These are phyloP conservation scores for Etia nguti DNA, from an alignment of 2,113 vertebrate species.

Conservation along the genomic window DNA sequence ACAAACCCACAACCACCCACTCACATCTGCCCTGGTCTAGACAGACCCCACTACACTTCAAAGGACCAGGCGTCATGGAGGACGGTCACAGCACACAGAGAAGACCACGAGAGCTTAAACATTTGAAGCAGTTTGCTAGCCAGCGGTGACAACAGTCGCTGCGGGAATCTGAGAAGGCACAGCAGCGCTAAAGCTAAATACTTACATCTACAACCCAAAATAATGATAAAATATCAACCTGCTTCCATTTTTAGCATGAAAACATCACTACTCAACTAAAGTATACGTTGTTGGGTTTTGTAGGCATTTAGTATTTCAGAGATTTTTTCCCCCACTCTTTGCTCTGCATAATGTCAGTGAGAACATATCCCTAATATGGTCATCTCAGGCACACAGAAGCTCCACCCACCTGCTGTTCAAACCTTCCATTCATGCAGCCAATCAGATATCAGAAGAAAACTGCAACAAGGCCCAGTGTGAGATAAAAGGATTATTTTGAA, in stretches of 20 bases:
- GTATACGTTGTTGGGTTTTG: background rate
- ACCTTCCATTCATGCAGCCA: background rate
- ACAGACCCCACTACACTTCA: slow-evolving; percentile 4
- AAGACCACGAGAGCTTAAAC: background rate
- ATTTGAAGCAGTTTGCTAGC: background rate
- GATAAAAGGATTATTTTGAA: background rate
- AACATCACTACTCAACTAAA: background rate
- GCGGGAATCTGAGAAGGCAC: background rate
- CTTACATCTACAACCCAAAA: background rate
- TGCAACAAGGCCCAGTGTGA: background rate
- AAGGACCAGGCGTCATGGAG: slow-evolving; percentile 30
- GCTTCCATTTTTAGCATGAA: background rate
- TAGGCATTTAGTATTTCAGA: background rate
- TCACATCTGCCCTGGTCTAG: slow-evolving; percentile 31
- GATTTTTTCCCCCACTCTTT: background rate
- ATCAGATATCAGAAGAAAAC: background rate
- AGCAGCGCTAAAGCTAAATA: background rate
- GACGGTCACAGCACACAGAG: background rate
- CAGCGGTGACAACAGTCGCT: background rate
- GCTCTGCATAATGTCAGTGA: background rate
- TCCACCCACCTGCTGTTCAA: background rate
- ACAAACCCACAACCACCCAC: background rate
- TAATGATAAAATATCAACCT: background rate
- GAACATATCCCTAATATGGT: background rate
- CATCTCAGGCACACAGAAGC: background rate